Evolutionary conservation across 2,797 vertebrate genomes (phyloP).

Genomic region (Graptemys geographica): DNA sequence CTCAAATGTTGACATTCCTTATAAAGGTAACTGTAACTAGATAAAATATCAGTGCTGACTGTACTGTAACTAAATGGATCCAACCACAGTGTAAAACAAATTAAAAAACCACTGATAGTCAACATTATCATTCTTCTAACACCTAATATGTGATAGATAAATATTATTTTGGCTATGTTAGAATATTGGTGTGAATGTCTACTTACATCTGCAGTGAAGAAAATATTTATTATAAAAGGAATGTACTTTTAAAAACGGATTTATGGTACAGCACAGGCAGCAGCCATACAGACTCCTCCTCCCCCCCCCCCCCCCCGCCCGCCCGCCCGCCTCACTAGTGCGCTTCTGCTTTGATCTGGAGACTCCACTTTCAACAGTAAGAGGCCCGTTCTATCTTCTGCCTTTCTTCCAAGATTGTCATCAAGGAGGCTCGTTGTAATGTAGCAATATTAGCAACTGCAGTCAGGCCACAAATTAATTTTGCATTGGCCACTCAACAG

Average conservation of each 20-base stretch:
- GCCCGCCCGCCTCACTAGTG: neutral
- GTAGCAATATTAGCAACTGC: neutral
- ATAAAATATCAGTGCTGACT: constrained; percentile 23
- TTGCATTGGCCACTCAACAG: neutral
- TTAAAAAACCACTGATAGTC: constrained; percentile 20
- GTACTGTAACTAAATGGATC: constrained; percentile 53
- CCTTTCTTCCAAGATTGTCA: neutral
- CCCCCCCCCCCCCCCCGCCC: neutral
- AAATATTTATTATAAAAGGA: constrained; percentile 43
- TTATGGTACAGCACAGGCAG: neutral
- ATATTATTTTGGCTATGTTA: constrained; percentile 53
- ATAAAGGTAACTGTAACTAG: constrained; percentile 26
- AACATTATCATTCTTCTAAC: constrained; percentile 18
- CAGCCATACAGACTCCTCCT: neutral
- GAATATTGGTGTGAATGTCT: constrained; percentile 17
- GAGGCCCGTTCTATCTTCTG: neutral
- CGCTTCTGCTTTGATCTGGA: constrained; percentile 23
- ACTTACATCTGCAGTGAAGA: constrained; percentile 33
- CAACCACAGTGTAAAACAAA: constrained; percentile 53
- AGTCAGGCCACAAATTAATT: neutral
- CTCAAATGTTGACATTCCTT: constrained; percentile 54
- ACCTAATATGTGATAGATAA: constrained; percentile 49
- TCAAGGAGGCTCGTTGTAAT: neutral
- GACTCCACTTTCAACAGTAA: neutral
- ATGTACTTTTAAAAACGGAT: constrained; percentile 12